These are phyloP conservation scores for Sminthopsis crassicaudata DNA, from an alignment of 2,113 vertebrate genomes.

Conservation along the genomic window DNA sequence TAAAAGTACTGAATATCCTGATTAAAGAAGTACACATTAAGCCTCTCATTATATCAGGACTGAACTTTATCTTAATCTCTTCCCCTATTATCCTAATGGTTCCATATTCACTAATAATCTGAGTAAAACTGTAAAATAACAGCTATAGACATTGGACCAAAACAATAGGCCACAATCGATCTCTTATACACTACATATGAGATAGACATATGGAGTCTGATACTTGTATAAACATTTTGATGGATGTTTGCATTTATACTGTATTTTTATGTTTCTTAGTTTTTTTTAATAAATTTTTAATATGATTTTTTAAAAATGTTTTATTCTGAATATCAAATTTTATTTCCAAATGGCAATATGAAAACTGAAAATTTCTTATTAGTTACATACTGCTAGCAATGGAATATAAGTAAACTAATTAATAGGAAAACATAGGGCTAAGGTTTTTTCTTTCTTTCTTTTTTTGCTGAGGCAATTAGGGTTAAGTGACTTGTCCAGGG, in stretches of 20 bases:
- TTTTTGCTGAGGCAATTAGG: no score
- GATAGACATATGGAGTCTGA: background rate
- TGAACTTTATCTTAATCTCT: background rate
- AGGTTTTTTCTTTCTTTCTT: background rate
- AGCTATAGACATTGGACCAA: background rate
- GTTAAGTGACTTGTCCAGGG: no score
- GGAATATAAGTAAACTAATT: slow-evolving; percentile 2
- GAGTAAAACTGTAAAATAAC: slow-evolving; percentile 19
- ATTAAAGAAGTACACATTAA: slow-evolving; percentile 13
- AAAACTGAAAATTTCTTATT: slow-evolving; percentile 36
- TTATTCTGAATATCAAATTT: background rate
- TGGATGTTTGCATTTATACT: background rate
- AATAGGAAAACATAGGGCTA: slow-evolving; percentile 17
- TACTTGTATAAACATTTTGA: background rate
- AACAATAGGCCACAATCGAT: background rate
- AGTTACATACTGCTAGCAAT: background rate
- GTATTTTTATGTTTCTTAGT: background rate
- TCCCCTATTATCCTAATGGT: background rate
- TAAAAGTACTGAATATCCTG: slow-evolving; percentile 20
- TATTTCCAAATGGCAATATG: slow-evolving; percentile 30
- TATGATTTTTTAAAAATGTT: background rate
- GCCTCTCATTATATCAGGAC: background rate
- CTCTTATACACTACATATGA: background rate
- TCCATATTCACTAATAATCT: background rate
- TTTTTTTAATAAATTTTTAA: background rate